Base-by-base conservation (phyloP, 2,888 invertebrate species). In the Cataglyphis livida region DNA sequence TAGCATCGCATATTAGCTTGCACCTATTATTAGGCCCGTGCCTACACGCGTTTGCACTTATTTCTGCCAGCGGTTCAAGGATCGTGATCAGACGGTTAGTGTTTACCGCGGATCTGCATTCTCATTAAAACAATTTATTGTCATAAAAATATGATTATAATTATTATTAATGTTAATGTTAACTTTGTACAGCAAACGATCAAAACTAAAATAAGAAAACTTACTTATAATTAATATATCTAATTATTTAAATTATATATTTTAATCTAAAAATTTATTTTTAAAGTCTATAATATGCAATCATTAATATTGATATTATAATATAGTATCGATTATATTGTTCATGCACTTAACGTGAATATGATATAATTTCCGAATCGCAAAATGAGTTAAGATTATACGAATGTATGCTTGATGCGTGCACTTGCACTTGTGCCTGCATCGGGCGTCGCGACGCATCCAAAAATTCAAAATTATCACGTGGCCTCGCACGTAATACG, bases 11-110 rank as follows among this genome's bases (percentile, higher is more conserved):
- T 83, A 75, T 74, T 83, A 83, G 79, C 82, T 83, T 79, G 81
- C 35, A 61, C 73, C 48, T 85, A 85, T 84, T 85, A 84, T 85
- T 85, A 81, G 81, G 7, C 28, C 18, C 41, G 57, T 82, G 61
- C 76, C 82, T 84, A 73, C 78, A 82, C 82, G 48, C 48, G 82
- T 82, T 76, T 71, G 73, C 71, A 76, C 78, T 76, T 84, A 84
- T 84, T 82, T 84, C 78, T 73, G 82, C 78, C 70, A 61, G 25
- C 78, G 51, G 78, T 84, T 84, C 84, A 84, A 84, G 82, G 84
- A 84, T 84, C 82, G 82, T 82, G 65, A 82, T 68, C 75, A 75
- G 73, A 73, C 59, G 15, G 51, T 48, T 38, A 21, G n/a, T 66
- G 76, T 62, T 18, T 51, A 28, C 21, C 25, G 35, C 75, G 38